These are phyloP conservation scores for Drosophila neocordata DNA, from an alignment of 1,140 invertebrate genomes.

Conservation along the genomic window DNA sequence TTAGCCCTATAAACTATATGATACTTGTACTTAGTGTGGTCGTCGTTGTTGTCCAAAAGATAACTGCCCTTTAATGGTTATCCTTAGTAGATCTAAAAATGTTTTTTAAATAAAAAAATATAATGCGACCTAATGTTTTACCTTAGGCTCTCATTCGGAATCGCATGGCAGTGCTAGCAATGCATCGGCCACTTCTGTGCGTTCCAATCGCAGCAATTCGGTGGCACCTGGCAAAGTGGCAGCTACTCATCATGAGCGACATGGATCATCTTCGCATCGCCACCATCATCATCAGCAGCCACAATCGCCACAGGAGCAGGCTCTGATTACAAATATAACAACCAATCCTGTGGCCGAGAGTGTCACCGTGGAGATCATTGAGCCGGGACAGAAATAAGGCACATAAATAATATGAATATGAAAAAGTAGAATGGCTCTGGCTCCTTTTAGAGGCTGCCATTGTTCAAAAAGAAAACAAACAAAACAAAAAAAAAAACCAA, in stretches of 20 bases:
- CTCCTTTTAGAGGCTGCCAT: constrained; percentile 28
- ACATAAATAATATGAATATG: constrained; percentile 1
- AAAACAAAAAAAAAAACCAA: not conserved
- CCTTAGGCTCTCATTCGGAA: constrained; percentile 60
- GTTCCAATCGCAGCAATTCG: constrained; percentile 79
- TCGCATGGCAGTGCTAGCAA: constrained; percentile 76
- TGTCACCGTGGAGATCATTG: constrained; percentile 80
- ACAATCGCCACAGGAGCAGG: constrained; percentile 65
- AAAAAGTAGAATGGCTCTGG: constrained; percentile 61
- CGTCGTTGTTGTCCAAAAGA: constrained; percentile 9
- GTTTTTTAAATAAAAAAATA: not conserved
- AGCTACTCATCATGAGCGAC: constrained; percentile 63
- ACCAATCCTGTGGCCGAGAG: constrained; percentile 81
- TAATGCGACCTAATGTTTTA: not conserved
- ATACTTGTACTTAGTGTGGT: not conserved
- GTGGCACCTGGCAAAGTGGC: constrained; percentile 73
- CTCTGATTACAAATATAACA: constrained; percentile 78
- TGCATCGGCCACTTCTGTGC: constrained; percentile 74
- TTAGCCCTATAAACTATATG: not conserved
- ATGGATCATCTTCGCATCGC: constrained; percentile 63
- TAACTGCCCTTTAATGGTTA: not conserved
- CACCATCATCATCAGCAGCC: constrained; percentile 51
- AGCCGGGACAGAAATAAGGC: constrained; percentile 60
- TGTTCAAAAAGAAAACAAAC: not conserved
- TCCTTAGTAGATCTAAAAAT: not conserved